phyloP scores from a whole-genome alignment of 2,113 vertebrate genomes.

The Eolophus roseicapilla region DNA sequence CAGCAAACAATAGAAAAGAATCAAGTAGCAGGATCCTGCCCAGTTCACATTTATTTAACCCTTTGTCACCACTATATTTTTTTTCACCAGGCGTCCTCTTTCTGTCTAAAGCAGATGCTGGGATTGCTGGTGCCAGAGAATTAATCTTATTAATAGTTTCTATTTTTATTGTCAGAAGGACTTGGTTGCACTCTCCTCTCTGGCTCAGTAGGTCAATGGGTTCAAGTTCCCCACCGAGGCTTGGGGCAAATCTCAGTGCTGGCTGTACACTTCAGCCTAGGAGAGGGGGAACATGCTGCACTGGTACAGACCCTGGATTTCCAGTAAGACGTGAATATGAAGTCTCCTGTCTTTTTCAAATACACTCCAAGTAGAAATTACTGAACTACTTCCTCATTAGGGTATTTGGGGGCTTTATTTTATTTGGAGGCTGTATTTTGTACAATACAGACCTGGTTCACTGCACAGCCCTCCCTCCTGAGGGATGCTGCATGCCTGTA shows the following conservation, averaged over 20 bases:
- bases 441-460: neutral
- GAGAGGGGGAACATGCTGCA: neutral
- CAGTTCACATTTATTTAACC: conserved; percentile 32
- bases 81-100: conserved; percentile 16
- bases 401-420: neutral
- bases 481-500: neutral
- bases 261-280: neutral
- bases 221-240: neutral
- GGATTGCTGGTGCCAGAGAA: conserved; percentile 9
- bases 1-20: conserved; percentile 46
- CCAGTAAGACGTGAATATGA: neutral
- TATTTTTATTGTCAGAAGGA: conserved; percentile 42
- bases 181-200: conserved; percentile 27
- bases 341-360: neutral
- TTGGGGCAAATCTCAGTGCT: neutral
- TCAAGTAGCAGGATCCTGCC: conserved; percentile 13
- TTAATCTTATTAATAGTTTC: conserved; percentile 30
- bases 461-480: neutral
- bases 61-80: neutral
- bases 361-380: neutral
- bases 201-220: neutral
- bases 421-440: neutral
- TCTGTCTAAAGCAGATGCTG: neutral
- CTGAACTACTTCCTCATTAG: accelerated
- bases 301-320: neutral